A percentile compares a stretch with the other conserved stretches of the same genome.
Evolutionary conservation across 1,140 invertebrate genomes (phyloP).

Genomic region (Scylla paramamosain): DNA sequence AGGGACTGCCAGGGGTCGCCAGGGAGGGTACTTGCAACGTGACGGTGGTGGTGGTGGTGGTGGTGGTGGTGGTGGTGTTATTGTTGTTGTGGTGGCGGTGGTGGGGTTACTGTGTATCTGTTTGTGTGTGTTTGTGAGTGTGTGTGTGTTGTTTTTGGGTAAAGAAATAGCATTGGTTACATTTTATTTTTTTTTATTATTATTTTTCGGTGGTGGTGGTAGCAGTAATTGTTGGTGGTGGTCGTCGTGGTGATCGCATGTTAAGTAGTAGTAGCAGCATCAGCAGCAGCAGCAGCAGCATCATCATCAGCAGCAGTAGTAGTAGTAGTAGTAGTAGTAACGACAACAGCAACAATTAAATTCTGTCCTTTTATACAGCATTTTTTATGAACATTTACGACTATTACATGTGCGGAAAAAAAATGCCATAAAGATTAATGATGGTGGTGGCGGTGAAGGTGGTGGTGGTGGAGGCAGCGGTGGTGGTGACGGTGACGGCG

Average conservation of each 20-base stretch:
- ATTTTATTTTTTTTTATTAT: too few species aligned
- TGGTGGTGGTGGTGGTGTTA: too few species aligned
- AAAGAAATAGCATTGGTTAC: too few species aligned
- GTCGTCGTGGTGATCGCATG: too few species aligned
- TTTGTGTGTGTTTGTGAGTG: background rate
- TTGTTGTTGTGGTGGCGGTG: too few species aligned
- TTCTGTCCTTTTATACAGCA: background rate
- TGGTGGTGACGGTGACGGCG: background rate
- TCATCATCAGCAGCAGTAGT: background rate
- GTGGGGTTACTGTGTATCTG: background rate
- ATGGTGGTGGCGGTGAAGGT: background rate
- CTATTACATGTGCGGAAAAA: background rate
- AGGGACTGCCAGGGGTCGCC: background rate
- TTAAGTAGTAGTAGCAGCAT: too few species aligned
- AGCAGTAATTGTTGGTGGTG: too few species aligned
- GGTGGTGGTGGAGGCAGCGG: background rate
- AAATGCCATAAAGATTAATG: too few species aligned
- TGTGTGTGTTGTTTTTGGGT: background rate
- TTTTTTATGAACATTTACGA: too few species aligned
- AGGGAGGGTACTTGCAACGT: background rate
- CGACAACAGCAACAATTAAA: background rate
- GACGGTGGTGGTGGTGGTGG: too few species aligned
- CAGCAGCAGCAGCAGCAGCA: background rate
- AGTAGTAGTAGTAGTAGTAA: background rate
- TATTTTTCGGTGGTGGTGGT: too few species aligned